Base-by-base conservation (phyloP, 2,888 invertebrate species). In the Andrena marginata region DNA sequence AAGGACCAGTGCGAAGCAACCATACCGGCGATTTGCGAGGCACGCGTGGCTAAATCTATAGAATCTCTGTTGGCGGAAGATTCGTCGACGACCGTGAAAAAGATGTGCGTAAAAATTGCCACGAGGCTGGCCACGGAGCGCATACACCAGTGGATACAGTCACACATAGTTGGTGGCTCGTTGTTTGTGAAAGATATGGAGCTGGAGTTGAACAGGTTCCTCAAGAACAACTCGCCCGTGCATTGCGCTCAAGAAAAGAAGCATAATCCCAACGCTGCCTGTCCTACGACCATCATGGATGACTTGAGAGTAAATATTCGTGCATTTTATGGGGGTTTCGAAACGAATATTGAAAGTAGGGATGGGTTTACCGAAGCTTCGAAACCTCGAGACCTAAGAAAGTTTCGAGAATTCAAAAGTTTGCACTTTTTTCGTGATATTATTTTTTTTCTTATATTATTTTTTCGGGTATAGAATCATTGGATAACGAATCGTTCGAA, bases 101-200 rank as follows among this genome's bases (percentile, higher is more conserved):
- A 94, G 33, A 95, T 95, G 59, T 96, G 96, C 83, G 89, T 93
- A 0, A 92, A 94, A 29, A 94, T 96, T 35, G 94, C 96, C 1
- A 92, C 92, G 0, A 94, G 95, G 83, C 94, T 95, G 88, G 95
- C 95, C 6, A 90, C 91, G 54, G 94, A 95, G 20, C 94, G 95
- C 68, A 94, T 96, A 29, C 91, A 94, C 60, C 95, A 95, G 42
- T 96, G 96, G 96, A 94, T 95, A 1, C 92, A 94, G 26, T 93
- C 95, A 0, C 96, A 96, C 51, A 87, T 92, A 29, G 86, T 90
- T 13, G 91, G 90, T 16, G 86, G 85, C 26, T 88, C 91, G 0
- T 79, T 91, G 10, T 93, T 92, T 59, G 83, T 90, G 0, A 93
- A 93, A 76, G 92, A 93, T 60, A 91, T 93, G 86, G 89, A 90